phyloP scores from a whole-genome alignment of 2,888 invertebrate genomes.

The Ennomos fuscantarius region DNA sequence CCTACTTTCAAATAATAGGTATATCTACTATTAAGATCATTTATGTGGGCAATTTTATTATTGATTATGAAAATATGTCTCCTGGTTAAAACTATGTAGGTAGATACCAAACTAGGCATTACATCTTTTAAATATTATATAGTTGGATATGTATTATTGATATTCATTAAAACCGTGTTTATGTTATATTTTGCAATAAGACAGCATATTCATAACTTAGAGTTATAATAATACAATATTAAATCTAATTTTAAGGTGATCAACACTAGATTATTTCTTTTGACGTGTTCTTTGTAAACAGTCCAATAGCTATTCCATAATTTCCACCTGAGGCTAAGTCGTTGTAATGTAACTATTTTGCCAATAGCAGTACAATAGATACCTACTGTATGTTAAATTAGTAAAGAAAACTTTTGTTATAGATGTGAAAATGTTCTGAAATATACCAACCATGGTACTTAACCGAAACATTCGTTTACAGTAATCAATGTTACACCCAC shows the following conservation, averaged over 20 bases:
- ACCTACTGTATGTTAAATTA: no score
- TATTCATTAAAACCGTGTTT: conserved; percentile 18
- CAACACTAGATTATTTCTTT: conserved; percentile 21
- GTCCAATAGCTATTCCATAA: conserved; percentile 12
- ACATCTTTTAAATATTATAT: conserved; percentile 31
- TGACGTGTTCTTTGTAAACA: conserved; percentile 5
- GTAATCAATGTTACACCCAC: conserved; percentile 8
- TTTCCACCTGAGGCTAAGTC: conserved; percentile 10
- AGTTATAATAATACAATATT: conserved; percentile 26
- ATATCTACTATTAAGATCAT: conserved; percentile 38
- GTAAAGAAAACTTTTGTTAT: background rate
- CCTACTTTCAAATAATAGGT: conserved; percentile 28
- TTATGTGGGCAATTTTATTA: conserved; percentile 79
- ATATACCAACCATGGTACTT: conserved; percentile 13
- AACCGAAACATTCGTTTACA: conserved; percentile 6
- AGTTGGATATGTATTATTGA: conserved; percentile 6
- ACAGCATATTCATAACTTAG: conserved; percentile 30
- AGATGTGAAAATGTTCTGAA: conserved; percentile 4
- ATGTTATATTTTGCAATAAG: conserved; percentile 34
- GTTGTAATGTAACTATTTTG: background rate
- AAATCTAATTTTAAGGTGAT: conserved; percentile 30
- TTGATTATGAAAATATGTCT: conserved; percentile 80
- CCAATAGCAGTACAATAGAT: background rate
- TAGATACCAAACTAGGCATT: conserved; percentile 50
- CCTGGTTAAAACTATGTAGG: conserved; percentile 61